These are phyloP conservation scores for Notiomystis cincta DNA, from an alignment of 2,113 vertebrate species.

Conservation along the genomic window DNA sequence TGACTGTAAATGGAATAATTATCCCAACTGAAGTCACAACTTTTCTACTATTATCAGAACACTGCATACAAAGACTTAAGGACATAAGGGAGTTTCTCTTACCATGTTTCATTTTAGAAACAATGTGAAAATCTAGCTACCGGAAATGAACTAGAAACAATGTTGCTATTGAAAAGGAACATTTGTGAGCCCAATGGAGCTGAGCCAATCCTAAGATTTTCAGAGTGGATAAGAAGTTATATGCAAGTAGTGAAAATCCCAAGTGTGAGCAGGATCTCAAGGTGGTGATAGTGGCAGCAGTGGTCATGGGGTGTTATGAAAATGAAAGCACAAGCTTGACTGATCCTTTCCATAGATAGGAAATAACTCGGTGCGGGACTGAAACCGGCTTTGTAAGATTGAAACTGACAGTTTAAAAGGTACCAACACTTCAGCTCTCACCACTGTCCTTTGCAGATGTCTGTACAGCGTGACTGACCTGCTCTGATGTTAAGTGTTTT, in stretches of 20 bases:
- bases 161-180: background rate
- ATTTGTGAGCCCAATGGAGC: background rate
- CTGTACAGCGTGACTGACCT: background rate
- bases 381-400: background rate
- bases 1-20: background rate
- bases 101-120: background rate
- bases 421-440: background rate
- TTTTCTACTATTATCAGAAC: background rate
- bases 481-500: background rate
- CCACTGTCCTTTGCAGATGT: background rate
- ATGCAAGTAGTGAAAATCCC: background rate
- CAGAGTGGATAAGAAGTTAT: background rate
- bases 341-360: constrained; percentile 47
- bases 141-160: background rate
- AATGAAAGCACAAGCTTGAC: constrained; percentile 31
- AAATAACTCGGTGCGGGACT: constrained; percentile 1
- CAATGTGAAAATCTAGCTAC: background rate
- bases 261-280: background rate
- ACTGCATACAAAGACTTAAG: background rate
- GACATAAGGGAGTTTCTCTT: background rate
- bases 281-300: rapidly evolving
- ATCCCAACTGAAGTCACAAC: background rate
- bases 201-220: background rate
- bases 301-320: background rate
- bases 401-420: constrained; percentile 48